Conservation (phyloP, 2,888 invertebrate genomes). For the Cephus nigrinus region DNA sequence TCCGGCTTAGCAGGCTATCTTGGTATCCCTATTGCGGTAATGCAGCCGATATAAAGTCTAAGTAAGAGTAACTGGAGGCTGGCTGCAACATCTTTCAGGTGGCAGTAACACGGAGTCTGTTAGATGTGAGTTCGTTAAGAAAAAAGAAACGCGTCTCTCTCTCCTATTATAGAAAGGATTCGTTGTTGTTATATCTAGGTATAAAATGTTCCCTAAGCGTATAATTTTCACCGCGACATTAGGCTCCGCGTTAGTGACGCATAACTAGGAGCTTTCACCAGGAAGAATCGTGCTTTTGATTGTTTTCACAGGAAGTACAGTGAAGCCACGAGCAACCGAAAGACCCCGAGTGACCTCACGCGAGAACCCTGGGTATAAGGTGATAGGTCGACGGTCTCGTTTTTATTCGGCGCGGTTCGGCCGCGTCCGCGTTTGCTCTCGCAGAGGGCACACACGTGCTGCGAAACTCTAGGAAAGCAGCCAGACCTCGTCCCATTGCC, state of each 20-base stretch:
- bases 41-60: neutral
- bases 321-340: neutral
- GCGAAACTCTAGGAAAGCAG: neutral
- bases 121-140: neutral
- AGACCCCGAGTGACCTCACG: neutral
- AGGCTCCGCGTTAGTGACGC: neutral
- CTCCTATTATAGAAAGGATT: neutral
- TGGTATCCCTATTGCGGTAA: neutral
- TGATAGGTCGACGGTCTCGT: neutral
- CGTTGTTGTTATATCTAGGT: neutral
- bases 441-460: neutral
- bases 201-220: neutral
- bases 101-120: neutral
- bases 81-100: neutral
- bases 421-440: neutral
- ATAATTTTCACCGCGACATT: neutral
- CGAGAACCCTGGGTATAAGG: neutral
- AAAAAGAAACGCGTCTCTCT: neutral
- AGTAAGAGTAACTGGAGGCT: neutral
- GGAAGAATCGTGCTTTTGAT: neutral
- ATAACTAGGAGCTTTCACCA: neutral
- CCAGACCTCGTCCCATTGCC: slow-evolving; percentile 2
- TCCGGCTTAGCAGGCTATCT: neutral
- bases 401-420: neutral
- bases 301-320: neutral